Base-by-base conservation (phyloP, 2,888 invertebrate genomes). In the Cylloceria caligata region DNA sequence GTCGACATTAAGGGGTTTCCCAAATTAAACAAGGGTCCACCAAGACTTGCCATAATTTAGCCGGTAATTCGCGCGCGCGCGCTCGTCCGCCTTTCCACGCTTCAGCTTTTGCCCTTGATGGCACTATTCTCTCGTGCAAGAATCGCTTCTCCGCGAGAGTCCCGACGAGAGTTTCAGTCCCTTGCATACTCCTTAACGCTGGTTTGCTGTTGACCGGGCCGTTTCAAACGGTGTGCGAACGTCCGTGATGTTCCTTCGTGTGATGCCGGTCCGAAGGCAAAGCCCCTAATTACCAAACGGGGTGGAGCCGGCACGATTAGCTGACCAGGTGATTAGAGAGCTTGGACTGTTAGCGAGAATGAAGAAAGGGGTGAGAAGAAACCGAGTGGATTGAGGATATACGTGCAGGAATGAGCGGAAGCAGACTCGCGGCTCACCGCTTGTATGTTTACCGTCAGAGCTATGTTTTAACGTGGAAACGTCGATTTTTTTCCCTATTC, bases 1-100 rank as follows among this genome's bases (percentile, higher is more conserved):
- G 60, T 67, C n/a, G 78, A 75, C 47, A 65, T 67, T 71, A 79
- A 79, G 55, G 89, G 87, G 86, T 72, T 87, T 87, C 84, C 85
- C 86, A 88, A 89, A 90, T 90, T 90, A 89, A 90, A 90, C 90
- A 89, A 88, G 86, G 86, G 87, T 87, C 88, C 85, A 52, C 67
- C 83, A 86, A 88, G 87, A 85, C 80, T 78, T 82, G 83, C 87
- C 78, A 88, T 89, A 90, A 90, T 90, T 90, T 88, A 87, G 69
- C 72, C 72, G 71, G 79, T 82, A 82, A 82, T 82, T 82, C 79
- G 79, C 71, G 69, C 71, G 49, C 64, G 47, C 67, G 52, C 42
- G 45, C 30, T 62, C 57, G 21, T 27, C 60, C 55, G 21, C 57
- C 42, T 60, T 60, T 30, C 39, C 57, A 36, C 19, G 42, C 42